Conservation (phyloP, 2,113 vertebrate species). For the Plecotus auritus region DNA sequence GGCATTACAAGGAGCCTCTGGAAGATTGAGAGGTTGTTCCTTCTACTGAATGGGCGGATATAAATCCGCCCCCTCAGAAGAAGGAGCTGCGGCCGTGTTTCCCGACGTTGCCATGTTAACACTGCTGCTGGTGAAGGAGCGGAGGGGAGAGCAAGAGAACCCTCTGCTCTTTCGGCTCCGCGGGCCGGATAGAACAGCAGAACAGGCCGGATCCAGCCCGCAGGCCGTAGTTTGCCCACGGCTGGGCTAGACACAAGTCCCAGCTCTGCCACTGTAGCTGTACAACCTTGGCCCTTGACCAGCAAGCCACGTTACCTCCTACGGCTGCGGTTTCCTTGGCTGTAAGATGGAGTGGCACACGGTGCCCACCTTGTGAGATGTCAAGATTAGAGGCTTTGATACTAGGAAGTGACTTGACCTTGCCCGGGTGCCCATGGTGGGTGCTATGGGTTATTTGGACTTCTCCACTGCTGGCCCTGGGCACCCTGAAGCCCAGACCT, state of each 20-base stretch:
- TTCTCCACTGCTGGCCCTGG: not conserved
- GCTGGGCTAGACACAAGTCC: not conserved
- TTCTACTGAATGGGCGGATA: no score
- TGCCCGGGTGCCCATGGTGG: not conserved
- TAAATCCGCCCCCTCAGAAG: no score
- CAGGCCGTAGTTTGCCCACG: no score
- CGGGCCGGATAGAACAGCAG: no score
- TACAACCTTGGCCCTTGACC: not conserved
- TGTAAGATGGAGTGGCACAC: not conserved
- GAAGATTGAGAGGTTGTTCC: no score
- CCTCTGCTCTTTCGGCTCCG: no score
- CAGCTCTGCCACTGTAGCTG: not conserved
- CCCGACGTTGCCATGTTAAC: no score
- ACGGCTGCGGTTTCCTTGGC: not conserved
- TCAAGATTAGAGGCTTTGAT: not conserved
- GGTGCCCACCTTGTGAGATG: not conserved
- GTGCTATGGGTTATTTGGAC: not conserved
- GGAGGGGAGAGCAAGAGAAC: no score
- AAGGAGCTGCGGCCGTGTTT: no score
- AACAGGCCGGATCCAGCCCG: no score
- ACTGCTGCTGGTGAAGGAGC: no score
- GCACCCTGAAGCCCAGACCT: not conserved
- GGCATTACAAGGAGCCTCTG: no score
- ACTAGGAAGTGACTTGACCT: not conserved
- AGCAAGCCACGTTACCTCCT: not conserved